Percentiles rank a stretch among this genome's conserved stretches.
These are phyloP conservation scores for Nysson spinosus DNA, from an alignment of 2,888 invertebrate genomes.

Conservation along the genomic window DNA sequence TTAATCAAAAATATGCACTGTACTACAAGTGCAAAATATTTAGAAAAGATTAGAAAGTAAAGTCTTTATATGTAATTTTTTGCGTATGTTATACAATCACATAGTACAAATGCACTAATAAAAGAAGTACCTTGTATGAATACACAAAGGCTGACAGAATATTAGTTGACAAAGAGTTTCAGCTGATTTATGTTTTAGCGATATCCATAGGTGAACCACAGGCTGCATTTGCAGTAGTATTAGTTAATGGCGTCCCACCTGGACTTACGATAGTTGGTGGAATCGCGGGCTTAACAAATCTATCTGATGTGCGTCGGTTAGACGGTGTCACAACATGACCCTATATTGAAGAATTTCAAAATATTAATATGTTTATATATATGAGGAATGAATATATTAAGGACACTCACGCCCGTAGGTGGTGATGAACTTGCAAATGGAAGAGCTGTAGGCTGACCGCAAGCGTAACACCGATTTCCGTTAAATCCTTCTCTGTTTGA, in stretches of 20 bases:
- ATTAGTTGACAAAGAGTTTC: conserved; percentile 28
- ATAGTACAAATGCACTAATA: conserved; percentile 52
- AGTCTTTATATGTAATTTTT: conserved; percentile 18
- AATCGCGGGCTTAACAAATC: conserved; percentile 92
- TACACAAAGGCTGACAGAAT: conserved; percentile 39
- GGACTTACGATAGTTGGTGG: conserved; percentile 81
- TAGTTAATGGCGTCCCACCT: conserved; percentile 74
- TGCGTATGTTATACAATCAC: conserved; percentile 42
- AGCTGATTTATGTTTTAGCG: conserved; percentile 72
- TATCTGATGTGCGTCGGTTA: conserved; percentile 85
- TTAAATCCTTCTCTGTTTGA: conserved; percentile 75
- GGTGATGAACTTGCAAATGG: conserved; percentile 75
- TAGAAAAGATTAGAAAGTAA: conserved; percentile 22
- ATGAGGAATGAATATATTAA: not conserved
- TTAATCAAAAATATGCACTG: conserved; percentile 20
- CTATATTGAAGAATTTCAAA: conserved; percentile 43
- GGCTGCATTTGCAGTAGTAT: conserved; percentile 62
- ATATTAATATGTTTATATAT: not conserved
- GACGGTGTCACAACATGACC: conserved; percentile 72
- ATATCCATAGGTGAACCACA: conserved; percentile 77
- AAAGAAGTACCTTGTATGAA: conserved; percentile 52
- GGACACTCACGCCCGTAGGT: conserved; percentile 73
- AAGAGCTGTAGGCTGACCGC: conserved; percentile 81
- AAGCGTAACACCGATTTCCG: conserved; percentile 85
- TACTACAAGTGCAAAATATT: conserved; percentile 28